Conservation (phyloP, 2,888 invertebrate genomes). For the Micropterix aruncella region DNA sequence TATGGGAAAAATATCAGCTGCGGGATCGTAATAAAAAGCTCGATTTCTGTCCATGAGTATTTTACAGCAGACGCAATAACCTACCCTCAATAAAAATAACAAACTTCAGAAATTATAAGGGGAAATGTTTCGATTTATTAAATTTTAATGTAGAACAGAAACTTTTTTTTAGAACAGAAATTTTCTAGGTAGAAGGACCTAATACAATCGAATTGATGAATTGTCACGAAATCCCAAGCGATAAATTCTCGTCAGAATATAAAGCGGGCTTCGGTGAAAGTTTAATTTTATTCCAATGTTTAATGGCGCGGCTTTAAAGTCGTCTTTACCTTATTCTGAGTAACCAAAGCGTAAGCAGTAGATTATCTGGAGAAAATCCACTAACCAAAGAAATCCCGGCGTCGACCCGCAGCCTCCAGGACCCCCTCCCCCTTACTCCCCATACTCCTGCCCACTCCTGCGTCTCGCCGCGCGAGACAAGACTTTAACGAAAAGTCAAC, state of each 20-base stretch:
- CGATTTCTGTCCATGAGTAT: too few relatives aligned
- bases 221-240: too few relatives aligned
- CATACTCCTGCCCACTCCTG: neutral
- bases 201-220: too few relatives aligned
- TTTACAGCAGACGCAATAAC: too few relatives aligned
- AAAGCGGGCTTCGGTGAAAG: neutral
- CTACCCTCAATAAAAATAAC: too few relatives aligned
- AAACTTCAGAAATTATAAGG: too few relatives aligned
- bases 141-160: too few relatives aligned
- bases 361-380: neutral
- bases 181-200: too few relatives aligned
- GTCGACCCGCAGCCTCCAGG: neutral
- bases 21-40: too few relatives aligned
- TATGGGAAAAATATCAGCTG: too few relatives aligned
- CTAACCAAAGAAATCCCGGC: neutral
- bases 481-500: conserved; percentile 7
- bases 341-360: neutral
- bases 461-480: conserved; percentile 1
- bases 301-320: neutral
- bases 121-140: too few relatives aligned
- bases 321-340: neutral
- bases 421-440: neutral
- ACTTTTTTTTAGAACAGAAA: too few relatives aligned
- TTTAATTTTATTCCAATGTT: neutral
- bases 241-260: neutral